phyloP scores from a whole-genome alignment of 2,113 vertebrate genomes.

The Capreolus pygargus region DNA sequence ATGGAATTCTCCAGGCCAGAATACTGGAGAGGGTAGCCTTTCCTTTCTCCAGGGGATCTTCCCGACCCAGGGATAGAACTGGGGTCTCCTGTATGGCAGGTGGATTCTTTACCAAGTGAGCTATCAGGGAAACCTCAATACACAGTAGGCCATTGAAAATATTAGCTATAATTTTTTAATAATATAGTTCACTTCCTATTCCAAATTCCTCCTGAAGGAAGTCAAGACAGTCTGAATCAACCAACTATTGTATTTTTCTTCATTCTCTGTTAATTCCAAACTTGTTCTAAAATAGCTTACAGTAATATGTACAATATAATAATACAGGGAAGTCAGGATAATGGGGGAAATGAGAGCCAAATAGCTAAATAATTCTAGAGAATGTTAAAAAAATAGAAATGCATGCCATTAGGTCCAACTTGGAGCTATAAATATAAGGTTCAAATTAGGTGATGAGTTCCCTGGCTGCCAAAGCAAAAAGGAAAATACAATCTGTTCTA shows the following conservation, averaged over 20 bases:
- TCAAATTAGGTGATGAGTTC: not conserved
- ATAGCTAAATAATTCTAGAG: not conserved
- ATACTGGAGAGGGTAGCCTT: not conserved
- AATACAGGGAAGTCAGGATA: not conserved
- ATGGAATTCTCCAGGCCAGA: not conserved
- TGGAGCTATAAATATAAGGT: not conserved
- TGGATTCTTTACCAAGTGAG: not conserved
- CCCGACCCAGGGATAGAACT: not conserved
- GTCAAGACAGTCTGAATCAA: not conserved
- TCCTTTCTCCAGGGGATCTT: not conserved
- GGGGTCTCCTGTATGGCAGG: not conserved
- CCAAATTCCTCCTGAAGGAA: not conserved
- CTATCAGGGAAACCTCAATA: not conserved
- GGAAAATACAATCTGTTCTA: not conserved
- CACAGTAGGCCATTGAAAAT: not conserved
- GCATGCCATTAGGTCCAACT: not conserved
- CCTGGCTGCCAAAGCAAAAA: conserved; percentile 12
- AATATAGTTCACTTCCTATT: not conserved
- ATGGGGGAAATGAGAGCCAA: not conserved
- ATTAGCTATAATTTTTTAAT: not conserved
- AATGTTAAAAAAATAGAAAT: conserved; percentile 4
- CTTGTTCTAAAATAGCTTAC: not conserved
- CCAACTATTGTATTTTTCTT: not conserved
- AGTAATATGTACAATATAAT: not conserved
- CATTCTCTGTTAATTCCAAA: not conserved